phyloP scores from a whole-genome alignment of 2,888 invertebrate species.

The Actias luna region DNA sequence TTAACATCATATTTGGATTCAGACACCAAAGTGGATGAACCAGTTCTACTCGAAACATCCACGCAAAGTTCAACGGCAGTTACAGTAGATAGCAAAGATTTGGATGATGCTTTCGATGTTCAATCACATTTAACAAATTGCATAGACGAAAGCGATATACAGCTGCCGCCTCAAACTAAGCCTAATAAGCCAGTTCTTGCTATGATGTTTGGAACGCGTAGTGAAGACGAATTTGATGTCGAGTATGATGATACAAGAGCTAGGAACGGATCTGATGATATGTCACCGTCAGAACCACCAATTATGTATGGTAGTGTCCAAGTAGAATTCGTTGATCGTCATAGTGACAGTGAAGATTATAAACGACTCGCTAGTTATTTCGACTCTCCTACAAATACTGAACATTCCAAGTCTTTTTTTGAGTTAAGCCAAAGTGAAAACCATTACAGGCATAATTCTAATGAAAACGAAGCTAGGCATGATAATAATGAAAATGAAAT shows the following conservation, averaged over 20 bases:
- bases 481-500: slow-evolving; percentile 20
- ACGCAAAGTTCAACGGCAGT: slow-evolving; percentile 46
- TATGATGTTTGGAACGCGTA: slow-evolving; percentile 15
- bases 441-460: slow-evolving; percentile 25
- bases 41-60: slow-evolving; percentile 46
- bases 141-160: slow-evolving; percentile 22
- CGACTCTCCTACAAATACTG: slow-evolving; percentile 56
- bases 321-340: slow-evolving; percentile 26
- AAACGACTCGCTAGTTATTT: slow-evolving; percentile 73
- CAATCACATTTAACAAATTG: slow-evolving; percentile 28
- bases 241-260: background rate
- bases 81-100: slow-evolving; percentile 20
- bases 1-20: slow-evolving; percentile 14
- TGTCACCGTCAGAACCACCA: background rate
- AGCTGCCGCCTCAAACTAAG: background rate
- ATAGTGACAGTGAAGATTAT: slow-evolving; percentile 36
- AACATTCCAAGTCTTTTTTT: slow-evolving; percentile 76
- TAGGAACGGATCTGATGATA: slow-evolving; percentile 2
- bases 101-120: slow-evolving; percentile 28
- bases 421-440: slow-evolving; percentile 57
- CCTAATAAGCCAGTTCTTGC: background rate
- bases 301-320: background rate
- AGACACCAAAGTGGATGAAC: slow-evolving; percentile 25
- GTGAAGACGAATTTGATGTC: background rate
- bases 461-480: background rate